Evolutionary conservation across 2,888 invertebrate species (phyloP).

Genomic region (Conchocele bisecta): DNA sequence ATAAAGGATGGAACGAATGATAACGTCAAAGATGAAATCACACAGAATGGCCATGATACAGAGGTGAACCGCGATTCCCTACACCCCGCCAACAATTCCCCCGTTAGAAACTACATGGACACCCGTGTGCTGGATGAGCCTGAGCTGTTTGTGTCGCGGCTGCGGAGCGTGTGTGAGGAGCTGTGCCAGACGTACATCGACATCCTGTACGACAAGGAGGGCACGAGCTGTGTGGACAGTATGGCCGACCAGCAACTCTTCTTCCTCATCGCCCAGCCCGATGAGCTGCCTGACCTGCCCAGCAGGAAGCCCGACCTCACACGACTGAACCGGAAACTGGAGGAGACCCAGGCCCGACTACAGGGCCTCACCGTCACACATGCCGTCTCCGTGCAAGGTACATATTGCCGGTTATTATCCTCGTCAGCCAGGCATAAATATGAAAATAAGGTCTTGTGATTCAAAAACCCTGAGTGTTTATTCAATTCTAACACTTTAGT

Average conservation of each 20-base stretch:
- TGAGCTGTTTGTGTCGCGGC: slow-evolving; percentile 69
- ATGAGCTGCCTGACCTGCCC: slow-evolving; percentile 83
- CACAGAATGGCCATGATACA: too few relatives aligned
- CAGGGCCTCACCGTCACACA: slow-evolving; percentile 42
- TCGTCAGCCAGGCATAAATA: neutral
- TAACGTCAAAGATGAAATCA: too few relatives aligned
- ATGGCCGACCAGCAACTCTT: slow-evolving; percentile 85
- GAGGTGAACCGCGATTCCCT: too few relatives aligned
- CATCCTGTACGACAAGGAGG: slow-evolving; percentile 77
- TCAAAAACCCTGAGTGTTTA: too few relatives aligned
- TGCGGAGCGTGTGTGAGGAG: slow-evolving; percentile 77
- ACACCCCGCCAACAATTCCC: too few relatives aligned
- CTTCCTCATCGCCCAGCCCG: slow-evolving; percentile 85
- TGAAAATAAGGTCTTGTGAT: too few relatives aligned
- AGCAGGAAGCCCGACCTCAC: slow-evolving; percentile 58
- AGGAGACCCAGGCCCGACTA: slow-evolving; percentile 48
- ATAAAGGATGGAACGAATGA: too few relatives aligned
- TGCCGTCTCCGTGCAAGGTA: slow-evolving; percentile 57
- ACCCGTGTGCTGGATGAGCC: slow-evolving; percentile 52
- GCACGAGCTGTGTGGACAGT: slow-evolving; percentile 76
- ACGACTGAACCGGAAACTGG: slow-evolving; percentile 34
- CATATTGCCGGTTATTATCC: neutral
- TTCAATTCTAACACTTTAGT: too few relatives aligned
- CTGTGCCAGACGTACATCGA: slow-evolving; percentile 79
- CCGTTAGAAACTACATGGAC: too few relatives aligned